Percentiles rank a stretch among this genome's conserved stretches.
Conservation (phyloP, 2,797 vertebrate species). For the Microcaecilia unicolor region DNA sequence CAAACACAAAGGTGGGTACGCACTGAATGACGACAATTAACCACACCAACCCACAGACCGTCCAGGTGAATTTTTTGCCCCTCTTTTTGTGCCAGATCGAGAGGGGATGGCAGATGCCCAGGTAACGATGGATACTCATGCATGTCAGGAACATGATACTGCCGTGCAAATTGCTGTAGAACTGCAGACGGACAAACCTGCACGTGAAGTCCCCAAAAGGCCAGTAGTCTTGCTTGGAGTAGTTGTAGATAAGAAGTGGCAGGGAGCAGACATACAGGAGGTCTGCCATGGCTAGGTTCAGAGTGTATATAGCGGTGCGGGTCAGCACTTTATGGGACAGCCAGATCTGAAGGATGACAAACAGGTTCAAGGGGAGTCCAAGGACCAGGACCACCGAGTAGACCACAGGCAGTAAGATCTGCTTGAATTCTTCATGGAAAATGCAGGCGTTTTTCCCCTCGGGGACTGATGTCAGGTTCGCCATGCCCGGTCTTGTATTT, state of each 20-base stretch:
- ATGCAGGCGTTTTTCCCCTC: constrained; percentile 56
- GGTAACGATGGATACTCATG: constrained; percentile 88
- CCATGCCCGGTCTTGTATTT: constrained; percentile 20
- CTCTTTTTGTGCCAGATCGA: constrained; percentile 74
- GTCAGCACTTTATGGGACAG: constrained; percentile 57
- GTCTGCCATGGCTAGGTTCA: constrained; percentile 84
- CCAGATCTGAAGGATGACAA: constrained; percentile 81
- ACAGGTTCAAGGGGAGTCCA: constrained; percentile 74
- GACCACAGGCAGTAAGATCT: constrained; percentile 73
- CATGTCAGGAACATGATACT: constrained; percentile 96
- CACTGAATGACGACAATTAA: constrained; percentile 63
- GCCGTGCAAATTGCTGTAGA: constrained; percentile 88
- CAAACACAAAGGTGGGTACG: constrained; percentile 79
- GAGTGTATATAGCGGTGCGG: constrained; percentile 77
- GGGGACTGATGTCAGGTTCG: constrained; percentile 19
- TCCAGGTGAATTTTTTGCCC: constrained; percentile 71
- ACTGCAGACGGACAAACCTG: constrained; percentile 84
- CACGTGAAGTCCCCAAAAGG: constrained; percentile 86
- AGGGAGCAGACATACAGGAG: constrained; percentile 87
- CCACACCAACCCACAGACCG: constrained; percentile 71
- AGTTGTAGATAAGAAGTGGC: constrained; percentile 91
- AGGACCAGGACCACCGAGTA: constrained; percentile 75
- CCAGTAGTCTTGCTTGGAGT: constrained; percentile 85
- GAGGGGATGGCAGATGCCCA: constrained; percentile 89
- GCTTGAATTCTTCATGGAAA: constrained; percentile 87